A percentile compares a stretch with the other conserved stretches of the same genome.
Conservation (phyloP, 2,113 vertebrate species). For the Azemiops feae region DNA sequence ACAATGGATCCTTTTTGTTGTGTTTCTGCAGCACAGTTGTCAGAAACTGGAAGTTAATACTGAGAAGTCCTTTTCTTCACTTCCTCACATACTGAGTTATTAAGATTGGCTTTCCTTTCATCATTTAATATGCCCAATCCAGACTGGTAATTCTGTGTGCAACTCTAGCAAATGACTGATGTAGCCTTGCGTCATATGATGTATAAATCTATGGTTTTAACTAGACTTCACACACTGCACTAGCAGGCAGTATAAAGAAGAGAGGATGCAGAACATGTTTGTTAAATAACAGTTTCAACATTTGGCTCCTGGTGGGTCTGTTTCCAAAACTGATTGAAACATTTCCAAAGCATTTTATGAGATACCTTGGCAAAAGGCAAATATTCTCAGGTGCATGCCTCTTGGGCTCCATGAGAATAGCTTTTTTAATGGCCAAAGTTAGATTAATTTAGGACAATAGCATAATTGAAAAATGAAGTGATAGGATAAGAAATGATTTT, state of each 20-base stretch:
- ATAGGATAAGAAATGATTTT: neutral
- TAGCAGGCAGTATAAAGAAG: neutral
- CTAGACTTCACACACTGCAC: neutral
- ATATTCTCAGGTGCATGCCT: neutral
- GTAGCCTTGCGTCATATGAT: neutral
- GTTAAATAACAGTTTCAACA: neutral
- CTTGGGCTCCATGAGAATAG: neutral
- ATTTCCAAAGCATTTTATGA: neutral
- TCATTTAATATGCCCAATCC: neutral
- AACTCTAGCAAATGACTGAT: neutral
- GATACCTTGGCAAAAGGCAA: neutral
- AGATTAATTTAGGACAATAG: neutral
- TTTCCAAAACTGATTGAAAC: neutral
- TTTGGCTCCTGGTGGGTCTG: neutral
- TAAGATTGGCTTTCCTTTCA: neutral
- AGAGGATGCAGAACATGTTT: neutral
- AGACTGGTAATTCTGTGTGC: neutral
- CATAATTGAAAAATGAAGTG: neutral
- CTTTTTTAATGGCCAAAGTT: neutral
- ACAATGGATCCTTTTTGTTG: neutral
- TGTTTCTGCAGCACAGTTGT: neutral
- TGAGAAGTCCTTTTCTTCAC: neutral
- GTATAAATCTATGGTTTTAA: neutral
- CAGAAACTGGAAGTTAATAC: neutral
- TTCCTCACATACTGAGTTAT: neutral